Percentiles rank a stretch among this genome's conserved stretches.
These are phyloP conservation scores for Oryctes rhinoceros DNA, from an alignment of 1,140 invertebrate species.

Conservation along the genomic window DNA sequence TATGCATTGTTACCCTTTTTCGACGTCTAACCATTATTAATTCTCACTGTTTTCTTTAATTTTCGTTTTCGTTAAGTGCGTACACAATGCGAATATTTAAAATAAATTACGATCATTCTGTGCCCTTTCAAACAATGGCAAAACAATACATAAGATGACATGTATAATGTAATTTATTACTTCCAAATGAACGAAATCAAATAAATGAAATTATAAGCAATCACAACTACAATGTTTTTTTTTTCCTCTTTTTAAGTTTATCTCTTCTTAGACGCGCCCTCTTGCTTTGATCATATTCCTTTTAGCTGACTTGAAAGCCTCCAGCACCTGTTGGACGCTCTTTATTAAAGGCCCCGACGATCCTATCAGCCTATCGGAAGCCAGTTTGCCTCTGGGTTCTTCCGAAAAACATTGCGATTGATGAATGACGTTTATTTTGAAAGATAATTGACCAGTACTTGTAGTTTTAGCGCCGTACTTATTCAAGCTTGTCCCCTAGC, in stretches of 20 bases:
- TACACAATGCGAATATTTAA: not conserved
- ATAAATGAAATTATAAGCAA: not conserved
- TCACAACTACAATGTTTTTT: not conserved
- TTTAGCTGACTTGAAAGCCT: conserved; percentile 55
- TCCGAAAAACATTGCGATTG: conserved; percentile 48
- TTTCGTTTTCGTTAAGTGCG: not conserved
- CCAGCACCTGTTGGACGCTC: conserved; percentile 55
- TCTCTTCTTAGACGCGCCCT: not conserved
- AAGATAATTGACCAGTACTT: conserved; percentile 49
- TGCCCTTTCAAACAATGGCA: not conserved
- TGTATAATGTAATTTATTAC: not conserved
- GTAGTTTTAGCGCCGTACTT: conserved; percentile 53
- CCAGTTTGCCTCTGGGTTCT: conserved; percentile 43
- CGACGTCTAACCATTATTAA: not conserved
- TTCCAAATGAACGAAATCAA: not conserved
- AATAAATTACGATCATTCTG: too few relatives aligned
- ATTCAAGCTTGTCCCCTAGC: conserved; percentile 52
- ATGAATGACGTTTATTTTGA: conserved; percentile 53
- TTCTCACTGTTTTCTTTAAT: not conserved
- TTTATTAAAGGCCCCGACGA: conserved; percentile 54
- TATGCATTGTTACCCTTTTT: not conserved
- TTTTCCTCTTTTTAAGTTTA: conserved; percentile 18
- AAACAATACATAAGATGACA: not conserved
- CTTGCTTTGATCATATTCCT: conserved; percentile 54
- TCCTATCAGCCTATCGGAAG: conserved; percentile 52